Evolutionary conservation across 2,888 invertebrate genomes (phyloP).

Genomic region (Pediacus dermestoides): DNA sequence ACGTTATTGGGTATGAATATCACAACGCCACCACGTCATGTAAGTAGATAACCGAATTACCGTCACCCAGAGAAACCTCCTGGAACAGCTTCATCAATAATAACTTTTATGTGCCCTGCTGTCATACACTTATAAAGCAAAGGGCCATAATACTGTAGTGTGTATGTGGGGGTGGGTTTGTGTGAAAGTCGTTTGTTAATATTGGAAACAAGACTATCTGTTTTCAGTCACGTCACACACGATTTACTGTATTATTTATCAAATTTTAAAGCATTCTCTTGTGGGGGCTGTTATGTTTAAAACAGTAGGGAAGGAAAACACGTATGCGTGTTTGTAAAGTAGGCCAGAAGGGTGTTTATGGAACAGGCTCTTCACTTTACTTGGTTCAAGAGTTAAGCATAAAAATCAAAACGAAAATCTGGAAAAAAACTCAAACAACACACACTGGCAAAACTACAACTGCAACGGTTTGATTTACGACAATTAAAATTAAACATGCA

Average conservation of each 20-base stretch:
- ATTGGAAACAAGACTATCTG: slow-evolving; percentile 6
- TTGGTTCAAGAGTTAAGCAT: too few species aligned
- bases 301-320: background rate
- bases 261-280: too few species aligned
- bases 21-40: slow-evolving; percentile 1
- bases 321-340: too few species aligned
- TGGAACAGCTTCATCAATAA: slow-evolving; percentile 11
- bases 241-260: slow-evolving; percentile 12
- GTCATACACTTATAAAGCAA: slow-evolving; percentile 9
- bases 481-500: too few species aligned
- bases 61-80: slow-evolving; percentile 7
- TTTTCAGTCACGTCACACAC: slow-evolving; percentile 6
- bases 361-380: too few species aligned
- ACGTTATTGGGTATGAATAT: slow-evolving; percentile 1
- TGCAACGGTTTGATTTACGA: too few species aligned
- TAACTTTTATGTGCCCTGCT: slow-evolving; percentile 8
- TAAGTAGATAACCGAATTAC: slow-evolving; percentile 8
- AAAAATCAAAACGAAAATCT: too few species aligned
- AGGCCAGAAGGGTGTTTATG: too few species aligned
- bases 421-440: too few species aligned
- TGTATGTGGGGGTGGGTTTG: too few species aligned
- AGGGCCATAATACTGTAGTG: too few species aligned
- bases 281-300: background rate
- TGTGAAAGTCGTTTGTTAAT: slow-evolving; percentile 7
- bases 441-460: too few species aligned